Evolutionary conservation across 2,888 invertebrate genomes (phyloP), one percentile per base, ranked within the genome.

Genomic region (Clitarchus hookeri): DNA sequence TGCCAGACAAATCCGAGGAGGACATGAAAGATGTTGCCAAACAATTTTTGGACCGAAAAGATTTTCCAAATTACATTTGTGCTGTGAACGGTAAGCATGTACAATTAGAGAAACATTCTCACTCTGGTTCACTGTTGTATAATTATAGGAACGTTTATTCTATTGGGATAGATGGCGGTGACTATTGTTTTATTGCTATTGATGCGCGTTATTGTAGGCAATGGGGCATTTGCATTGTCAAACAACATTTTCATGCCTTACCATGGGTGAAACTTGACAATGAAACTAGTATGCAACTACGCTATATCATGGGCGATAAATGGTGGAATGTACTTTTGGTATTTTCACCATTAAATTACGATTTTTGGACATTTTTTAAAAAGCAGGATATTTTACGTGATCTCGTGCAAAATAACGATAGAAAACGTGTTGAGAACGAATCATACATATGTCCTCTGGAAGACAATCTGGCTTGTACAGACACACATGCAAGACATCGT

Each of bases 1-100:
- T 84, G 84, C 25, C 84, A 25, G 84, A 23, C 16, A 84, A 84
- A 84, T 44, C 84, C 23, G n/a, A 48, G 25, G 84, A 84, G 13
- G 84, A 84, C 25, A 25, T 27, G 84, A 84, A 77, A 27, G 53
- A 53, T 13, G 53, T 6, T n/a, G 84, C 53, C 36, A 16, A 23
- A 78, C 78, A 78, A 1, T 78, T 78, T 6, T 23, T 13, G 11
- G 12, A 12, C 78, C 2, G 78, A 26, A 78, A 3, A 78, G 12
- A 78, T 26, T 6, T 36, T 78, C 26, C 6, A 78, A 78, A 78
- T 26, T 78, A 1, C 11, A 78, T 78, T 4, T 3, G 78, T 9
- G n/a, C 78, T 11, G 26, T 9, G 12, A 19, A 78, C 78, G 78
- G 78, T 11, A 78, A 78, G 26, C 78, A 78, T 8, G 19, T 78